Conservation (phyloP, 2,797 vertebrate species). For the Acanthurus tractus region DNA sequence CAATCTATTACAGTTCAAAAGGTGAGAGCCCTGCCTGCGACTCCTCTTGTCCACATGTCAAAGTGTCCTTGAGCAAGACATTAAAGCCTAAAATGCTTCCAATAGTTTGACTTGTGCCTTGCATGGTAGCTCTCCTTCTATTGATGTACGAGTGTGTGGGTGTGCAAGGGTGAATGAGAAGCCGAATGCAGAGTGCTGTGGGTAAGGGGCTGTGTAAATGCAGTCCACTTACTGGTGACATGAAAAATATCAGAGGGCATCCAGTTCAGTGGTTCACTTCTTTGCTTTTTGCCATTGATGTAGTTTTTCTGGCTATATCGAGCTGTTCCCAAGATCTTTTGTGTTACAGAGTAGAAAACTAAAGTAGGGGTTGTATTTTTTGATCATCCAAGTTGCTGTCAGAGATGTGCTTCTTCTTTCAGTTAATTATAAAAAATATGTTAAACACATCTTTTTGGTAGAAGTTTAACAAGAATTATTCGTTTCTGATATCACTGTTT, state of each 20-base stretch:
- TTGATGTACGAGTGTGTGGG: not conserved
- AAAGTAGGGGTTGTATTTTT: not conserved
- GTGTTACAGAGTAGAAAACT: too few species aligned
- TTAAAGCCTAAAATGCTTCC: not conserved
- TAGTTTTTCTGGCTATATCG: not conserved
- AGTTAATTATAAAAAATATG: not conserved
- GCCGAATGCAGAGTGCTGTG: slow-evolving; percentile 2
- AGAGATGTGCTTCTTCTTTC: not conserved
- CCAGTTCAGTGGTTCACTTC: not conserved
- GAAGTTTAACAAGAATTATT: not conserved
- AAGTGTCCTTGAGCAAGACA: not conserved
- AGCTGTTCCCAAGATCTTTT: not conserved
- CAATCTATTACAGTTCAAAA: not conserved
- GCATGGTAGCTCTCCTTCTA: not conserved
- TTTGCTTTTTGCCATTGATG: not conserved
- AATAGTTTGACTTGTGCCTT: not conserved
- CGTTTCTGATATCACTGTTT: not conserved
- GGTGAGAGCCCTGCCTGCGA: not conserved
- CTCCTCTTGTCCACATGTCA: not conserved
- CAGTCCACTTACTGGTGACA: not conserved
- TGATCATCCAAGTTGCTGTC: not conserved
- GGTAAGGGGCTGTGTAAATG: not conserved
- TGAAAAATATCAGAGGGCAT: not conserved
- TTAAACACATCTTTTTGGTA: not conserved
- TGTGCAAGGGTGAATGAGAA: not conserved